Base-by-base conservation (phyloP, 2,888 invertebrate species). In the Synanthedon vespiformis region DNA sequence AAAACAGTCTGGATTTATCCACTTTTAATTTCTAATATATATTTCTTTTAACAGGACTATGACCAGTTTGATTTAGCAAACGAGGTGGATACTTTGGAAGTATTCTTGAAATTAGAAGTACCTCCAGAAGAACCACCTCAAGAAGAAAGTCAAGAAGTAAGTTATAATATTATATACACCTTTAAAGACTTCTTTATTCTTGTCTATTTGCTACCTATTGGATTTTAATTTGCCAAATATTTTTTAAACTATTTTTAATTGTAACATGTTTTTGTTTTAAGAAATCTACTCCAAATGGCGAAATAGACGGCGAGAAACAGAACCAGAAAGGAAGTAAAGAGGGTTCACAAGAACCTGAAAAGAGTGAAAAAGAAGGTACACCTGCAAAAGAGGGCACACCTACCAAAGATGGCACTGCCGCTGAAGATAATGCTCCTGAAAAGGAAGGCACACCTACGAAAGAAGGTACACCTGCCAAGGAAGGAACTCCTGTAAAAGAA, bases 51-150 rank as follows among this genome's bases (percentile, higher is more conserved):
- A 56, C 80, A 96, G 95, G 97, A 97, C 79, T 98, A 96, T 81
- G 96, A 97, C 74, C 93, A 92, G 68, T 97, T 98, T 83, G 95
- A 96, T 79, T 84, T 95, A 82, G 93, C 96, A 16, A 95, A 96
- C 83, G 98, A 98, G 89, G 90, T 93, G 61, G 96, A 97, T 71
- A 93, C 93, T 62, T 88, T 97, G 80, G 95, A 96, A 74, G 92
- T 93, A 72, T 97, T 97, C 76, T 83, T 97, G 55, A 95, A 95
- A 80, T 72, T 95, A 62, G 91, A 91, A 62, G 88, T 89, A 1
- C 90, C 90, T 8, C 77, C 84, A n/a, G 85, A 85, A 60, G 74
- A 74, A 53, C 67, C 73, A 50, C 65, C 68, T 50, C 68, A 69
- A 58, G 65, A 65, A 57, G 75, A 77, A 51, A 54, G 52, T 52